Evolutionary conservation across 2,888 invertebrate species (phyloP).

Genomic region (Lysandra coridon): DNA sequence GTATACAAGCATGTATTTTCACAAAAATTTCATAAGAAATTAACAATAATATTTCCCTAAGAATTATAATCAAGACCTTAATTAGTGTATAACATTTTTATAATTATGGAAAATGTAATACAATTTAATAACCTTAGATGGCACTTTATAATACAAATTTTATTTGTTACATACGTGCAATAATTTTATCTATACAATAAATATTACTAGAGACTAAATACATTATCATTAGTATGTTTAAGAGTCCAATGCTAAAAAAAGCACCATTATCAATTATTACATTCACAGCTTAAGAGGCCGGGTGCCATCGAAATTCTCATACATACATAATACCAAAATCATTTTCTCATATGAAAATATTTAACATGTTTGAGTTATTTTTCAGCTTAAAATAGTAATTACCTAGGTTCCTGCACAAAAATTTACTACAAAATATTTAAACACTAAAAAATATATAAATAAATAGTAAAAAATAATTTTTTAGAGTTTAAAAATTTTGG

Average conservation of each 20-base stretch:
- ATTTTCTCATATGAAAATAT: no score
- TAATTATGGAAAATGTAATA: constrained; percentile 40
- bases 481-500: no score
- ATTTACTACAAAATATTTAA: no score
- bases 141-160: constrained; percentile 49
- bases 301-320: no score
- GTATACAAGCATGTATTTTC: constrained; percentile 44
- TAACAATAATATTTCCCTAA: constrained; percentile 43
- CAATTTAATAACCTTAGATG: constrained; percentile 42
- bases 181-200: constrained; percentile 33
- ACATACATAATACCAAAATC: no score
- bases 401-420: no score
- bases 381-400: no score
- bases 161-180: constrained; percentile 41
- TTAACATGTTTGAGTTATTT: no score
- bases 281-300: background rate
- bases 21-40: constrained; percentile 47
- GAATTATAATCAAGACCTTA: constrained; percentile 42
- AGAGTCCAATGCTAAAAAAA: constrained; percentile 25
- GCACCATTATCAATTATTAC: constrained; percentile 26
- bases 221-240: background rate
- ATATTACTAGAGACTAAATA: constrained; percentile 35
- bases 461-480: no score
- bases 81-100: constrained; percentile 40
- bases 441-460: no score